A percentile compares a stretch with the other conserved stretches of the same genome.
Conservation (phyloP, 2,797 vertebrate genomes). For the Sebastes taczanowskii region DNA sequence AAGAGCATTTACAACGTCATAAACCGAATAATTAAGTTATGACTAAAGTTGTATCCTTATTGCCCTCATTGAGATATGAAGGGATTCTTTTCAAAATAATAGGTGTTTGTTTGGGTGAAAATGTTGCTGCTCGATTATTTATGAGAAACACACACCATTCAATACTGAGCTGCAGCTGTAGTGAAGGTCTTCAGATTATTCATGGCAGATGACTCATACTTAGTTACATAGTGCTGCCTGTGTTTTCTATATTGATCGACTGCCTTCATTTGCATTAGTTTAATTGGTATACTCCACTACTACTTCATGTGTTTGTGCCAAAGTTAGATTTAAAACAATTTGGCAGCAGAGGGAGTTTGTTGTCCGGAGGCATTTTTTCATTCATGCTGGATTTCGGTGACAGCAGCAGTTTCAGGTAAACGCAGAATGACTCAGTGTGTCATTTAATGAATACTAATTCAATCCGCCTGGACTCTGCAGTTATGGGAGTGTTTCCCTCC, state of each 20-base stretch:
- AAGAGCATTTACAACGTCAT: not conserved
- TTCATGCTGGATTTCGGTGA: slow-evolving; percentile 8
- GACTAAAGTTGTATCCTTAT: not conserved
- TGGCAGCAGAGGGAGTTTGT: not conserved
- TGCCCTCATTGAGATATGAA: not conserved
- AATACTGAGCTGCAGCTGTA: not conserved
- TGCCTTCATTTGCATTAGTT: not conserved
- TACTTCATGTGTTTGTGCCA: not conserved
- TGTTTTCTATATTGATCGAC: not conserved
- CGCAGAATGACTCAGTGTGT: slow-evolving; percentile 27
- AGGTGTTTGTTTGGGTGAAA: not conserved
- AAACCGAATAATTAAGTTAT: not conserved
- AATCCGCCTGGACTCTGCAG: not conserved
- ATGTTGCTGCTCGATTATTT: not conserved
- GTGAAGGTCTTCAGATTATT: not conserved
- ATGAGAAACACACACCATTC: not conserved
- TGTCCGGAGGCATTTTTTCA: not conserved
- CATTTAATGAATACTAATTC: slow-evolving; percentile 1
- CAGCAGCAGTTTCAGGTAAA: slow-evolving; percentile 28
- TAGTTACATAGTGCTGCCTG: not conserved
- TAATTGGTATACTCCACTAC: not conserved
- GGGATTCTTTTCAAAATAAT: not conserved
- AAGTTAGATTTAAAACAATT: not conserved
- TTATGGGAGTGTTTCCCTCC: not conserved
- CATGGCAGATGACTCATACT: not conserved